Evolutionary conservation across 2,113 vertebrate species (phyloP).

Genomic region (Mola mola): DNA sequence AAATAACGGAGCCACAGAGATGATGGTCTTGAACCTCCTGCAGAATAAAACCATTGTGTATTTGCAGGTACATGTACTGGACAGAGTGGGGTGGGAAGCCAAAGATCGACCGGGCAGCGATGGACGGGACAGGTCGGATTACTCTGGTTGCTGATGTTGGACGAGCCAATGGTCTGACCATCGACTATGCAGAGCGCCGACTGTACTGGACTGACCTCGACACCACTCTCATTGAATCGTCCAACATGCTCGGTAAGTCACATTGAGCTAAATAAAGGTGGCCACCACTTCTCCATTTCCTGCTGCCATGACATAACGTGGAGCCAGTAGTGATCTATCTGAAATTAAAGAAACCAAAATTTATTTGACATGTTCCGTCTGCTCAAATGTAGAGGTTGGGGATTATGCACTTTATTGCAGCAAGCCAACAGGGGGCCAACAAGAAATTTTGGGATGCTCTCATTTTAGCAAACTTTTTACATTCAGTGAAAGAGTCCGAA

Average conservation of each 20-base stretch:
- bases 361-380: no score
- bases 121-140: slow-evolving; percentile 92
- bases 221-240: slow-evolving; percentile 95
- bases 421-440: no score
- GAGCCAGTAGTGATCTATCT: no score
- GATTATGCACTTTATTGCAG: no score
- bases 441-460: no score
- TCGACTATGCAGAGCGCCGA: slow-evolving; percentile 93
- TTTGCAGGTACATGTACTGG: slow-evolving; percentile 95
- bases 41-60: not conserved
- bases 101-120: slow-evolving; percentile 93
- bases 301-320: not conserved
- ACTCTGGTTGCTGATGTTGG: slow-evolving; percentile 93
- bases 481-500: no score
- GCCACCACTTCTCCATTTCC: not conserved
- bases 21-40: no score
- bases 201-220: slow-evolving; percentile 98
- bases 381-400: no score
- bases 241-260: slow-evolving; percentile 90
- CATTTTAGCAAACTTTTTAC: no score
- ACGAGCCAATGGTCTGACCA: slow-evolving; percentile 94
- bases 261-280: no score
- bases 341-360: no score
- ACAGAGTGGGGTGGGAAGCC: slow-evolving; percentile 97
- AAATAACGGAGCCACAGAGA: not conserved